phyloP scores from a whole-genome alignment of 2,888 invertebrate species.

The Belgica antarctica region DNA sequence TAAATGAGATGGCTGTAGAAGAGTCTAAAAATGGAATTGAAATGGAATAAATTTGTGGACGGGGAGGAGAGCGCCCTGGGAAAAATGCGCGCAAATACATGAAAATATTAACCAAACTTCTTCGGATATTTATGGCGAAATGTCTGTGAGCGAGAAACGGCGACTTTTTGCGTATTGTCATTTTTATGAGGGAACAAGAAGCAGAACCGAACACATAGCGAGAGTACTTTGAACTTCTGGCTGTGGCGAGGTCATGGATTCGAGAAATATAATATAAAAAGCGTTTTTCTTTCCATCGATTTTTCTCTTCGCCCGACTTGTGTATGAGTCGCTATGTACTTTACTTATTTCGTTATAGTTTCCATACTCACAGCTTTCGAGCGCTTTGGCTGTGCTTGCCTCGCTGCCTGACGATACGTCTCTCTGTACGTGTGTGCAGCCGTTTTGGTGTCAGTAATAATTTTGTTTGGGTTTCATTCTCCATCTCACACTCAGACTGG shows the following conservation, averaged over 20 bases:
- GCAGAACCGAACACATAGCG: slow-evolving; percentile 10
- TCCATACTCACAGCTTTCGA: slow-evolving; percentile 11
- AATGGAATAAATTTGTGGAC: slow-evolving; percentile 1
- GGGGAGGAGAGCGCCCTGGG: neutral
- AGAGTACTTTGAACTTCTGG: slow-evolving; percentile 35
- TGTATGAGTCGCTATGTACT: slow-evolving; percentile 23
- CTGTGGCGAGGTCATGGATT: slow-evolving; percentile 41
- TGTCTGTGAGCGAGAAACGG: neutral
- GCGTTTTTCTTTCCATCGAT: slow-evolving; percentile 11
- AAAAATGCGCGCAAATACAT: neutral
- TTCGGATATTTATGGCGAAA: neutral
- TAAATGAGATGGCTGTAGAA: neutral
- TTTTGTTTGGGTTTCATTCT: slow-evolving; percentile 29
- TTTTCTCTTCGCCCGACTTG: slow-evolving; percentile 17
- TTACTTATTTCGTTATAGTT: slow-evolving; percentile 14
- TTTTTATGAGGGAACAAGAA: slow-evolving; percentile 8
- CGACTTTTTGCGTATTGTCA: slow-evolving; percentile 11
- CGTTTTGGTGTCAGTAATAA: slow-evolving; percentile 3
- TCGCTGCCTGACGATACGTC: too few species aligned
- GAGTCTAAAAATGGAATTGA: slow-evolving; percentile 16
- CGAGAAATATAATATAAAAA: neutral
- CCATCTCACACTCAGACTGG: slow-evolving; percentile 7
- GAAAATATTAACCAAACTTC: neutral
- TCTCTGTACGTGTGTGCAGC: neutral
- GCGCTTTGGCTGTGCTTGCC: neutral